A percentile compares a stretch with the other conserved stretches of the same genome.
Evolutionary conservation across 2,113 vertebrate genomes (phyloP).

Genomic region (Porphyrio hochstetteri): DNA sequence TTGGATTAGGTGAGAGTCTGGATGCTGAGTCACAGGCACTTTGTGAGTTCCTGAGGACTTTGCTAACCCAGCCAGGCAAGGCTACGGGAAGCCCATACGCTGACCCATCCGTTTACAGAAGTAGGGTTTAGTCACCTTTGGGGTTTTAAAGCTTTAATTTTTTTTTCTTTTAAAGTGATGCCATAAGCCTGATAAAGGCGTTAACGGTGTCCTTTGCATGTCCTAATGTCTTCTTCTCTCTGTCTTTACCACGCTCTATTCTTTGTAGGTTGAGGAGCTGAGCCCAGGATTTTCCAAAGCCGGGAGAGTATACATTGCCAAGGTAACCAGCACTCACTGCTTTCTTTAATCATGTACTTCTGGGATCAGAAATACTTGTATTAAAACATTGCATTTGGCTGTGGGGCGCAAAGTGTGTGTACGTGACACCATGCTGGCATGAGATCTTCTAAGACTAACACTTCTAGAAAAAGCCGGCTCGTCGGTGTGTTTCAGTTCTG

Average conservation of each 20-base stretch:
- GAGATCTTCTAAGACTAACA: no score
- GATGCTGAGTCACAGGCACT: not conserved
- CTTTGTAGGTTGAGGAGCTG: constrained; percentile 84
- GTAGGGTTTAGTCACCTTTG: not conserved
- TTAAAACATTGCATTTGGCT: not conserved
- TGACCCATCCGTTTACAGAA: not conserved
- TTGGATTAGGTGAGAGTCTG: rapidly evolving
- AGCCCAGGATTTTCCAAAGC: constrained; percentile 89
- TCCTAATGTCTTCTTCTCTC: not conserved
- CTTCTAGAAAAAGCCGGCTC: not conserved
- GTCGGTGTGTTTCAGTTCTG: rapidly evolving
- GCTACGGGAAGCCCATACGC: rapidly evolving
- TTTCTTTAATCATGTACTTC: not conserved
- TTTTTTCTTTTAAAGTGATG: not conserved
- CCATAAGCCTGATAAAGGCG: not conserved
- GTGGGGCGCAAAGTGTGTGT: rapidly evolving
- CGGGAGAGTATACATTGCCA: constrained; percentile 88
- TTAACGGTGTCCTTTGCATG: not conserved
- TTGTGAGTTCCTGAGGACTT: no score
- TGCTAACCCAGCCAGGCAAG: not conserved
- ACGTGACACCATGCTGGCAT: not conserved
- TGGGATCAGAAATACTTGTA: not conserved
- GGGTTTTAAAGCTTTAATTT: no score
- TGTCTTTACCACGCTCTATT: not conserved
- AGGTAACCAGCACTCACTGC: constrained; percentile 70